Evolutionary conservation across 2,888 invertebrate species (phyloP), one percentile per base, ranked within the genome.

Genomic region (Pegoplata infirma): DNA sequence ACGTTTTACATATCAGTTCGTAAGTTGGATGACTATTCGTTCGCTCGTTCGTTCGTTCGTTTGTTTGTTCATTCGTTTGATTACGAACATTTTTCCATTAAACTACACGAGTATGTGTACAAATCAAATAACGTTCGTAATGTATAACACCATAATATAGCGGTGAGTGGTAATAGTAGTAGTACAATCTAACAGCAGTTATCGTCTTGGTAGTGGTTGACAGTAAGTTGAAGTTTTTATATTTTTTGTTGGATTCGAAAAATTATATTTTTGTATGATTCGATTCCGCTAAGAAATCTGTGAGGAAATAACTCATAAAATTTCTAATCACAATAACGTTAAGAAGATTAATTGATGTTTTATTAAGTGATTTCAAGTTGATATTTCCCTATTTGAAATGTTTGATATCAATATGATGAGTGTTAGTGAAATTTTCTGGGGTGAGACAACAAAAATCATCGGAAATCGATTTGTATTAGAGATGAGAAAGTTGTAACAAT

Each of bases 41-140:
- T 49, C n/a, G 58, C 25, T 49, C 21, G 66, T 47, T 67, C 23
- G 47, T 49, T 64, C 32, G 69, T 51, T 61, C 55, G 46, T 61
- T 63, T 63, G 61, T 59, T n/a, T n/a, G n/a, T n/a, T n/a, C n/a
- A n/a, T n/a, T n/a, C n/a, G 59, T 14, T 72, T 53, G 56, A 44
- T 64, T 64, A 73, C 72, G 72, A 73, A 73, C 72, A 73, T 73
- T 73, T 56, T n/a, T 12, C 36, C 36, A 36, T 36, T 36, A 12
- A 12, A 36, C n/a, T n/a, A n/a, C n/a, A n/a, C n/a, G 36, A 36
- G 36, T 36, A 36, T 56, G 17, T 49, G 23, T 19, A 56, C 51
- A 53, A 56, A 8, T 44, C 40, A 14, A 58, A 58, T 44, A 36
- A 36, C 36, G 12, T 14, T 56, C 19, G 21, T 36, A 56, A 32